phyloP scores from a whole-genome alignment of 1,140 invertebrate genomes.

The Macrotrachela quadricornifera region DNA sequence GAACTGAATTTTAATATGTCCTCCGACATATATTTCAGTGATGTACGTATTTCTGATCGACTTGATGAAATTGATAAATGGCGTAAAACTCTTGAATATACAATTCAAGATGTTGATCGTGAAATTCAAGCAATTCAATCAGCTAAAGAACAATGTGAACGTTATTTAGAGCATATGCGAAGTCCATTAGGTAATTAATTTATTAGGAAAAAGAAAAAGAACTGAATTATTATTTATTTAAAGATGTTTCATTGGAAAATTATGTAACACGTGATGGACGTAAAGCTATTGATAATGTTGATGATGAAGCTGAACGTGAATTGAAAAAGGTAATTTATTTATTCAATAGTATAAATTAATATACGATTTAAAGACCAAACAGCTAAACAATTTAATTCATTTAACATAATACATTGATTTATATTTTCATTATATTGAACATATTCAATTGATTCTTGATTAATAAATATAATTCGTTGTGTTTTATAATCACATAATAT shows the following conservation, averaged over 20 bases:
- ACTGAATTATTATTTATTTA: too few relatives aligned
- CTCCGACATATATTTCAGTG: not conserved
- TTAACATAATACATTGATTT: too few relatives aligned
- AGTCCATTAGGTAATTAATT: constrained; percentile 11
- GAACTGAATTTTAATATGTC: too few relatives aligned
- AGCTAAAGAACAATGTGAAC: constrained; percentile 40
- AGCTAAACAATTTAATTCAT: too few relatives aligned
- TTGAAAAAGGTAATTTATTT: constrained; percentile 44
- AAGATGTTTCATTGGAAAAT: constrained; percentile 49
- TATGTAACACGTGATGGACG: constrained; percentile 54
- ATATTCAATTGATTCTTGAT: too few relatives aligned
- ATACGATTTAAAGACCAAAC: too few relatives aligned
- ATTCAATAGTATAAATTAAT: not conserved
- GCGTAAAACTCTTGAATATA: constrained; percentile 25
- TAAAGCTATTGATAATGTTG: constrained; percentile 51
- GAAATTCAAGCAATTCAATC: constrained; percentile 27
- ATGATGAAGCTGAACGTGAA: constrained; percentile 56
- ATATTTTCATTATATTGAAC: too few relatives aligned
- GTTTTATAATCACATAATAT: too few relatives aligned
- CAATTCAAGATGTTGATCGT: constrained; percentile 48
- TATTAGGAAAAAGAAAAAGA: too few relatives aligned
- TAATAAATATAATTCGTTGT: too few relatives aligned
- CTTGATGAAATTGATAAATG: constrained; percentile 9
- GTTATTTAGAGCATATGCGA: constrained; percentile 43
- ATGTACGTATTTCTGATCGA: constrained; percentile 5